Percentiles rank a stretch among this genome's conserved stretches.
phyloP scores from a whole-genome alignment of 2,113 vertebrate genomes.

The Salminus brasiliensis region DNA sequence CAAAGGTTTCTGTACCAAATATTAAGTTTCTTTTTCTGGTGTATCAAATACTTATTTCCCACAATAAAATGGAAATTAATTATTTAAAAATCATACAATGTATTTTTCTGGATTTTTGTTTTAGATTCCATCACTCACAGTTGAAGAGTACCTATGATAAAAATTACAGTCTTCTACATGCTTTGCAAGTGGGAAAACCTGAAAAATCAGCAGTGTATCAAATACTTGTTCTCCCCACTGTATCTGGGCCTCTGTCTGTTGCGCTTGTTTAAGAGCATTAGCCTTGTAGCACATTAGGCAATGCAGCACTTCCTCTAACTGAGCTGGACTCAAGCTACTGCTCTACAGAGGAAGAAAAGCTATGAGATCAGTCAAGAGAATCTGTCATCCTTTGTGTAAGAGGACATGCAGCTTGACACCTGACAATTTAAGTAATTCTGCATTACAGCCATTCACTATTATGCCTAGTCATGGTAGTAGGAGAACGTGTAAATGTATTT shows the following conservation, averaged over 20 bases:
- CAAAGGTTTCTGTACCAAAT: no score
- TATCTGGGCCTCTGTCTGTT: neutral
- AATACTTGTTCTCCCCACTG: no score
- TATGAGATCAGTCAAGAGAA: slow-evolving; percentile 5
- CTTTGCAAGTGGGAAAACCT: no score
- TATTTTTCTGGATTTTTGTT: no score
- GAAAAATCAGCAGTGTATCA: no score
- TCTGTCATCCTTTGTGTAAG: slow-evolving; percentile 13
- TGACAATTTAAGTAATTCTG: neutral
- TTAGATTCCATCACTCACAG: no score
- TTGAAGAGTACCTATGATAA: no score
- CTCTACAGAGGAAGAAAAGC: neutral
- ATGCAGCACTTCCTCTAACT: neutral
- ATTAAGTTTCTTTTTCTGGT: no score
- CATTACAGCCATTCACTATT: slow-evolving; percentile 31
- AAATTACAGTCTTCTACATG: no score
- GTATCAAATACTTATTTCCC: no score
- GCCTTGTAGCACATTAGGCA: neutral
- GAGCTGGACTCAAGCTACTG: neutral
- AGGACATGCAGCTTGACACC: slow-evolving; percentile 19
- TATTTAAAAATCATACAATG: no score
- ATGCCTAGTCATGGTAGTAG: neutral
- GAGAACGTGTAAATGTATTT: slow-evolving; percentile 34
- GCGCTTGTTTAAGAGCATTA: neutral
- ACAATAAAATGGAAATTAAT: no score